These are phyloP conservation scores for Nymphalis polychloros DNA, from an alignment of 2,888 invertebrate species.

Conservation along the genomic window DNA sequence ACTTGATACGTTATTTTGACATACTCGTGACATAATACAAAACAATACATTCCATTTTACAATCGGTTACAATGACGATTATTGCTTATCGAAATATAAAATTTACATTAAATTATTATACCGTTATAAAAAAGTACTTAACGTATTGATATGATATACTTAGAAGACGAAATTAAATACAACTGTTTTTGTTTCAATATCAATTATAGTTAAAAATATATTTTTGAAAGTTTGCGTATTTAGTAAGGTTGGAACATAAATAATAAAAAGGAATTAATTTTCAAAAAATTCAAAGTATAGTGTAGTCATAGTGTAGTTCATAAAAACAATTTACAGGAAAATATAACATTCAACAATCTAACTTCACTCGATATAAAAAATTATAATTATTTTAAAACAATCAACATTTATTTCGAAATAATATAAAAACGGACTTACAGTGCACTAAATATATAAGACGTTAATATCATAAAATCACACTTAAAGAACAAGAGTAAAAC, in stretches of 20 bases:
- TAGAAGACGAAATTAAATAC: constrained; percentile 13
- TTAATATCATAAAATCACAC: constrained; percentile 4
- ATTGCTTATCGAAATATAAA: constrained; percentile 28
- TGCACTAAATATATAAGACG: neutral
- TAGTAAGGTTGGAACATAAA: neutral
- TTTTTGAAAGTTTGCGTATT: neutral
- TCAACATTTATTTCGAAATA: neutral
- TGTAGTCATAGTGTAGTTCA: neutral
- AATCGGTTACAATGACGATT: constrained; percentile 13
- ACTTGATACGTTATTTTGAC: neutral
- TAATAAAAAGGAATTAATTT: neutral
- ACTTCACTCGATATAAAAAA: constrained; percentile 1
- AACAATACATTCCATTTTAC: neutral
- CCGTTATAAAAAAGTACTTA: constrained; percentile 45
- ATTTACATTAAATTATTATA: constrained; percentile 25
- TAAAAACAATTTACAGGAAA: neutral
- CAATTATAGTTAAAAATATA: neutral
- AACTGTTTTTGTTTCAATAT: neutral
- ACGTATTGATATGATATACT: constrained; percentile 64
- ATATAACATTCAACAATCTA: neutral
- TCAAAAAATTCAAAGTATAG: neutral
- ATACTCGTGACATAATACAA: neutral
- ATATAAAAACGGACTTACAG: neutral
- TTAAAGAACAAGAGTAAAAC: neutral
- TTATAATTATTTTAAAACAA: neutral